phyloP scores from a whole-genome alignment of 2,888 invertebrate genomes.

The Lamproptera curius region DNA sequence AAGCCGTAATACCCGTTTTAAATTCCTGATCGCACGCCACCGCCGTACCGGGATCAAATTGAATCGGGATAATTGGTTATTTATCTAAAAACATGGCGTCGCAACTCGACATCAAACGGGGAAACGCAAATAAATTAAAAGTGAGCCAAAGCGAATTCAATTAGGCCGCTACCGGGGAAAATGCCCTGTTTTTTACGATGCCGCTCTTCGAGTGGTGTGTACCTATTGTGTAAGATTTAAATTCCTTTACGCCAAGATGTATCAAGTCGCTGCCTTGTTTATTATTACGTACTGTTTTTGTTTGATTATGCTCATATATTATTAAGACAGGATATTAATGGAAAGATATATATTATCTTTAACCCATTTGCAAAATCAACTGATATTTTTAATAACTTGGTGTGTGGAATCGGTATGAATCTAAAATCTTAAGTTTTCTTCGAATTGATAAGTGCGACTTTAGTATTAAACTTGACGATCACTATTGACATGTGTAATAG shows the following conservation, averaged over 20 bases:
- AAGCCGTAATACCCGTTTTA: constrained; percentile 22
- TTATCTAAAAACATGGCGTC: constrained; percentile 59
- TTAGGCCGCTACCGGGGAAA: constrained; percentile 59
- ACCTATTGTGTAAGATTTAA: constrained; percentile 14
- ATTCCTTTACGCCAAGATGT: constrained; percentile 2
- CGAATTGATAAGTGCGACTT: too few species aligned
- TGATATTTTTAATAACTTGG: neutral
- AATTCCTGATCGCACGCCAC: constrained; percentile 40
- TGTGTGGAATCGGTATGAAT: too few species aligned
- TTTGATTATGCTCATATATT: neutral
- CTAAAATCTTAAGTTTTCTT: too few species aligned
- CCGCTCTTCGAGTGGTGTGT: constrained; percentile 5
- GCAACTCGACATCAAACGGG: constrained; percentile 61
- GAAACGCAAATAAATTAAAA: constrained; percentile 71
- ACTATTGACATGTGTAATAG: too few species aligned
- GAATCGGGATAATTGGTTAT: constrained; percentile 68
- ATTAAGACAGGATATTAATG: neutral
- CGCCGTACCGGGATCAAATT: constrained; percentile 49
- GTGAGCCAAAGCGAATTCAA: constrained; percentile 64
- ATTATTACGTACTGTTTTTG: neutral
- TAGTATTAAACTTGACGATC: too few species aligned
- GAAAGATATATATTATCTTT: neutral
- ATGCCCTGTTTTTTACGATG: constrained; percentile 28
- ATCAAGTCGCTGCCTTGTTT: neutral
- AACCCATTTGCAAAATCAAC: neutral